Evolutionary conservation across 2,113 vertebrate genomes (phyloP).

Genomic region (Ardeotis arabs): DNA sequence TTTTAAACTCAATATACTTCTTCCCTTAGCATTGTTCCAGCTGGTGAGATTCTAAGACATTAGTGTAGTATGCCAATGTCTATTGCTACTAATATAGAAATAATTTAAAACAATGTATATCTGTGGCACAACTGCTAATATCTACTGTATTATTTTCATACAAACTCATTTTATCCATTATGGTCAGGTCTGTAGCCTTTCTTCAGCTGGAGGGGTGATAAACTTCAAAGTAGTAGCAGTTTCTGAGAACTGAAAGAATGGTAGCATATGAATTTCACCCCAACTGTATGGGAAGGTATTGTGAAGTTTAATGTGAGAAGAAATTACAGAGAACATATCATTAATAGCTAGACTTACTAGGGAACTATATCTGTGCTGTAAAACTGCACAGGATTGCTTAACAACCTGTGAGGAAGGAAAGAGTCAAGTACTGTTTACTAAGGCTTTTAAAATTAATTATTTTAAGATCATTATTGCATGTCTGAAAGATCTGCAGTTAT

Average conservation of each 20-base stretch:
- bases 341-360: neutral
- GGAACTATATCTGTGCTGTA: neutral
- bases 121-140: neutral
- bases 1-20: neutral
- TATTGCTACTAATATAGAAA: neutral
- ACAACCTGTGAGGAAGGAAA: neutral
- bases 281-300: neutral
- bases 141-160: neutral
- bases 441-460: neutral
- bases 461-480: neutral
- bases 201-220: neutral
- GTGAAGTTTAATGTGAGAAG: neutral
- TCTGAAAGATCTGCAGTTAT: neutral
- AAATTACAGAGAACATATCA: neutral
- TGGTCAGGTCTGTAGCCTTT: neutral
- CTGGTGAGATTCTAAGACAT: neutral
- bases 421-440: neutral
- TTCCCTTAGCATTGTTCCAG: neutral
- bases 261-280: neutral
- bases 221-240: neutral
- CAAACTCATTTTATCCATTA: neutral
- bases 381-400: neutral
- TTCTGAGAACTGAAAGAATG: neutral
- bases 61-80: neutral
- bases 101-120: neutral